Conservation (phyloP, 2,113 vertebrate species). For the Carassius carassius region DNA sequence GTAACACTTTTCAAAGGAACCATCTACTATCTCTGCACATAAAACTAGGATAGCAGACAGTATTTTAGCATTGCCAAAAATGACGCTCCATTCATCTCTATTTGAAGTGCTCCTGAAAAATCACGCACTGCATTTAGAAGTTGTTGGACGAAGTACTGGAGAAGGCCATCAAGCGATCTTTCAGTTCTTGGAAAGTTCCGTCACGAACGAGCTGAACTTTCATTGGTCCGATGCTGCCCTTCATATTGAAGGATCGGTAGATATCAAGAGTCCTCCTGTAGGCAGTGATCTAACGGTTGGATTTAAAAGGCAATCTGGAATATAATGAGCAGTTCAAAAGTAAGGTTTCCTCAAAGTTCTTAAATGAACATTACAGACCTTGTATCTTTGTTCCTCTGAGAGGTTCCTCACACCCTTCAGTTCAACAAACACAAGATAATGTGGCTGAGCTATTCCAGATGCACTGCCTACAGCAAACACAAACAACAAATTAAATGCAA, state of each 20-base stretch:
- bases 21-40: background rate
- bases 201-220: constrained; percentile 83
- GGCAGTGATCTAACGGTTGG: constrained; percentile 85
- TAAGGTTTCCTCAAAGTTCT: background rate
- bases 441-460: constrained; percentile 81
- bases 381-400: constrained; percentile 85
- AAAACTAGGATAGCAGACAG: background rate
- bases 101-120: constrained; percentile 74
- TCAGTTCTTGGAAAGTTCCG: constrained; percentile 75
- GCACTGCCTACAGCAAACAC: constrained; percentile 74
- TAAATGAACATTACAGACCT: constrained; percentile 65
- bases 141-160: constrained; percentile 69
- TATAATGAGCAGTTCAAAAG: background rate
- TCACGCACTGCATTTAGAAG: constrained; percentile 83
- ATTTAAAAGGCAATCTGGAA: background rate
- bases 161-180: constrained; percentile 68
- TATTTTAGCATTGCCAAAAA: background rate
- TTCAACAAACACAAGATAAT: constrained; percentile 91
- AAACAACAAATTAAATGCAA: background rate
- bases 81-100: background rate
- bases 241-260: constrained; percentile 86
- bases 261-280: constrained; percentile 81
- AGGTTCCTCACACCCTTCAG: constrained; percentile 87
- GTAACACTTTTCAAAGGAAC: background rate
- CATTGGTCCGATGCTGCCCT: constrained; percentile 90